A percentile compares a stretch with the other conserved stretches of the same genome.
phyloP scores from a whole-genome alignment of 2,797 vertebrate genomes.

The Glyptemys insculpta region DNA sequence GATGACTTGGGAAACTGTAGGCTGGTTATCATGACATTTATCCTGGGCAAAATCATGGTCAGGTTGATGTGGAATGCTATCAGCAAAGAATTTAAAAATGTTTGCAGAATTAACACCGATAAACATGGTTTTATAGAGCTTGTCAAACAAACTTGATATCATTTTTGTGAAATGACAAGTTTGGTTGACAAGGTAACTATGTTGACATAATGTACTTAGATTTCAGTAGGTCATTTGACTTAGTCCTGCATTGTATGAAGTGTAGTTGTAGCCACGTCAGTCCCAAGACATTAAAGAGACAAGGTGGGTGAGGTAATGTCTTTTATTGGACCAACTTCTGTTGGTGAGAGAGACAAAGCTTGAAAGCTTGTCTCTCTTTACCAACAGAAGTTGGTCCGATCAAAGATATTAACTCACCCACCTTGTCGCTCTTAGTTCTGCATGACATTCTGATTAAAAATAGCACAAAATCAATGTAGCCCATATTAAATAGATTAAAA shows the following conservation, averaged over 20 bases:
- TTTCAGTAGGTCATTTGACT: not conserved
- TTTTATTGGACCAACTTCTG: not conserved
- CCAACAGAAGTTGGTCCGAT: not conserved
- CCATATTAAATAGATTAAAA: slow-evolving; percentile 46
- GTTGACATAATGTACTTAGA: not conserved
- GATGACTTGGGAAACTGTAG: not conserved
- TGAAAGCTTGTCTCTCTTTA: not conserved
- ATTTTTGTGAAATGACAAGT: slow-evolving; percentile 12
- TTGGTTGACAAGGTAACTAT: slow-evolving; percentile 20
- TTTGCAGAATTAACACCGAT: not conserved
- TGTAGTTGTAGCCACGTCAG: not conserved
- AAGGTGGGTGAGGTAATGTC: not conserved
- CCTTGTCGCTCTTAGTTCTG: not conserved
- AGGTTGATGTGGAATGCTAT: not conserved
- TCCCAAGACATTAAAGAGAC: not conserved
- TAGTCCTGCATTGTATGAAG: not conserved
- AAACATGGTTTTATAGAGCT: not conserved
- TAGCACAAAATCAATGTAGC: slow-evolving; percentile 7
- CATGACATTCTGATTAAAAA: slow-evolving; percentile 40
- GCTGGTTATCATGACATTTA: slow-evolving; percentile 1
- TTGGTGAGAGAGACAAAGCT: not conserved
- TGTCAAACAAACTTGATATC: not conserved
- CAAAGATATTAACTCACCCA: not conserved
- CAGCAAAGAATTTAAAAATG: slow-evolving; percentile 29
- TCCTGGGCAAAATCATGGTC: slow-evolving; percentile 8